Percentiles rank a stretch among this genome's conserved stretches.
Conservation (phyloP, 1,140 invertebrate genomes). For the Arion vulgaris region DNA sequence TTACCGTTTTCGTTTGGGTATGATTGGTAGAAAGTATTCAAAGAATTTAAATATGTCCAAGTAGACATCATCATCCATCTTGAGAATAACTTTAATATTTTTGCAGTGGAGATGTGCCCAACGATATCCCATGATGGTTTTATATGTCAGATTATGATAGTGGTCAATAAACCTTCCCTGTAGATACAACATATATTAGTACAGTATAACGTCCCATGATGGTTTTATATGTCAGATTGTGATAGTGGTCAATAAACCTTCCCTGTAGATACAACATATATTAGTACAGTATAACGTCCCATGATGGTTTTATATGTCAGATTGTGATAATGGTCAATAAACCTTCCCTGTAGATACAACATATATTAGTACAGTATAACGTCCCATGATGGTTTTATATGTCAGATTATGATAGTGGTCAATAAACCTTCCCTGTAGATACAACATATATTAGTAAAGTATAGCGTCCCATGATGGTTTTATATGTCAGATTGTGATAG, state of each 20-base stretch:
- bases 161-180: constrained; percentile 57
- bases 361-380: too few relatives aligned
- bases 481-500: constrained; percentile 37
- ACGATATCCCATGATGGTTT: constrained; percentile 86
- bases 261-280: constrained; percentile 39
- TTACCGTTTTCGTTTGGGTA: constrained; percentile 27
- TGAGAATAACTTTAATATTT: constrained; percentile 82
- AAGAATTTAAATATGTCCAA: constrained; percentile 79
- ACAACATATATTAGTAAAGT: too few relatives aligned
- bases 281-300: too few relatives aligned
- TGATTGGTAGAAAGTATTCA: constrained; percentile 35
- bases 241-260: constrained; percentile 56
- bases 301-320: constrained; percentile 79
- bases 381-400: constrained; percentile 83
- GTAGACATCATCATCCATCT: constrained; percentile 91
- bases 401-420: constrained; percentile 61
- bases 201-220: too few relatives aligned
- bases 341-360: constrained; percentile 47
- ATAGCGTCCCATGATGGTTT: too few relatives aligned
- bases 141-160: constrained; percentile 59
- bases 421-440: constrained; percentile 50
- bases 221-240: constrained; percentile 74
- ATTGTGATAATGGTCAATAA: constrained; percentile 57
- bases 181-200: neutral
- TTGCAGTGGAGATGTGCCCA: constrained; percentile 82